Evolutionary conservation across 1,140 invertebrate species (phyloP).

Genomic region (Drosophila sp.): DNA sequence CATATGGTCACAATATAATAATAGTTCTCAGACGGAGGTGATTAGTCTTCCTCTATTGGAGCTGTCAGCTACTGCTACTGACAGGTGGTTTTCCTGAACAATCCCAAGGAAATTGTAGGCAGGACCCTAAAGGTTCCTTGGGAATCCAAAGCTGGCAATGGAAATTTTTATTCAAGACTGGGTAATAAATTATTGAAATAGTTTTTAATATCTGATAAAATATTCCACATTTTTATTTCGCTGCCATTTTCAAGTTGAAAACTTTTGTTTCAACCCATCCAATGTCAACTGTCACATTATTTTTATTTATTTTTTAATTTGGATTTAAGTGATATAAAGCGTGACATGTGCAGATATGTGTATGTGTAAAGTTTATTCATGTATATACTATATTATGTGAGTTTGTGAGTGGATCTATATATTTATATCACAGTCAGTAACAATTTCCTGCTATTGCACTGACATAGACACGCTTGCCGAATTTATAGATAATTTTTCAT

Average conservation of each 20-base stretch:
- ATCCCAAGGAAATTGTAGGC: slow-evolving; percentile 5
- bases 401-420: slow-evolving; percentile 33
- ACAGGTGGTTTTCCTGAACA: slow-evolving; percentile 42
- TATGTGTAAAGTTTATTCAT: neutral
- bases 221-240: neutral
- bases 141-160: neutral
- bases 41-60: slow-evolving; percentile 37
- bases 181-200: neutral
- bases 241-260: slow-evolving; percentile 12
- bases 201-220: neutral
- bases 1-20: slow-evolving; percentile 34
- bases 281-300: slow-evolving; percentile 41
- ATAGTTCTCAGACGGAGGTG: slow-evolving; percentile 24
- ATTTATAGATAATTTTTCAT: slow-evolving; percentile 81
- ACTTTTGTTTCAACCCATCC: slow-evolving; percentile 8
- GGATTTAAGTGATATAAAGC: slow-evolving; percentile 68
- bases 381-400: neutral
- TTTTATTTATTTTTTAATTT: slow-evolving; percentile 22
- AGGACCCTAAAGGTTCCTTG: slow-evolving; percentile 4
- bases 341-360: neutral
- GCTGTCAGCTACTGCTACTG: slow-evolving; percentile 33
- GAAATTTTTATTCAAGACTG: neutral
- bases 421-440: slow-evolving; percentile 74
- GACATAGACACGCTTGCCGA: slow-evolving; percentile 65
- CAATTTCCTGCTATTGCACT: slow-evolving; percentile 66